Percentiles rank a stretch among this genome's conserved stretches.
Conservation (phyloP, 2,888 invertebrate genomes). For the Pandemis heparana region DNA sequence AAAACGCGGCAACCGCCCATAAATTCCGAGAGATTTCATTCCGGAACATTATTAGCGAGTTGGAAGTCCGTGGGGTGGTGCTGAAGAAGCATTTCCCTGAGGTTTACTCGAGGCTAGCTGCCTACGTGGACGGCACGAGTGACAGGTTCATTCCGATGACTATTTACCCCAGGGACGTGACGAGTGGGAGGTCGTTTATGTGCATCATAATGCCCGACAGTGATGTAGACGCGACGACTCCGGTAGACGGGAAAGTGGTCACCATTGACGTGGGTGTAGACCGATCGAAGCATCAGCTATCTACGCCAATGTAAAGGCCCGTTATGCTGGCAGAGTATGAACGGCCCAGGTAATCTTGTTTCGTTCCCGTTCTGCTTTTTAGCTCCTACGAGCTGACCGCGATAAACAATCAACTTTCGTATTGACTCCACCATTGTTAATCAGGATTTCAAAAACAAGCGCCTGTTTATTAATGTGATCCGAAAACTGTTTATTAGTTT, state of each 20-base stretch:
- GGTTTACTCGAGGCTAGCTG: conserved; percentile 92
- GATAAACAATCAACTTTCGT: neutral
- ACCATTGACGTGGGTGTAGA: conserved; percentile 87
- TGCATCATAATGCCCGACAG: conserved; percentile 96
- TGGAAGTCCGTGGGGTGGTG: conserved; percentile 92
- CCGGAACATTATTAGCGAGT: conserved; percentile 91
- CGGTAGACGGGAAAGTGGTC: conserved; percentile 85
- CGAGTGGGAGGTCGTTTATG: conserved; percentile 93
- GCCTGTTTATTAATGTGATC: neutral
- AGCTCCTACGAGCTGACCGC: neutral
- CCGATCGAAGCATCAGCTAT: conserved; percentile 80
- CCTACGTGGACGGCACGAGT: conserved; percentile 91
- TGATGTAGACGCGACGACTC: conserved; percentile 87
- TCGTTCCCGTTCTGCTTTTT: neutral
- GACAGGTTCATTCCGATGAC: conserved; percentile 95
- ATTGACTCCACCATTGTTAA: neutral
- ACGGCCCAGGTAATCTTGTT: neutral
- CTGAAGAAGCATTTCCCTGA: conserved; percentile 95
- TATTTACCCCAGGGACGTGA: conserved; percentile 93
- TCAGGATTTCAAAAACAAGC: neutral
- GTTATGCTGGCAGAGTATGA: neutral
- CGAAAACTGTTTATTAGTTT: no score
- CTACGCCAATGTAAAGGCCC: conserved; percentile 78
- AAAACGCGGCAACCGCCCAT: conserved; percentile 86
- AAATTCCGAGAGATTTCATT: conserved; percentile 91